Conservation (phyloP, 2,113 vertebrate genomes). For the Lamprologus sp. region DNA sequence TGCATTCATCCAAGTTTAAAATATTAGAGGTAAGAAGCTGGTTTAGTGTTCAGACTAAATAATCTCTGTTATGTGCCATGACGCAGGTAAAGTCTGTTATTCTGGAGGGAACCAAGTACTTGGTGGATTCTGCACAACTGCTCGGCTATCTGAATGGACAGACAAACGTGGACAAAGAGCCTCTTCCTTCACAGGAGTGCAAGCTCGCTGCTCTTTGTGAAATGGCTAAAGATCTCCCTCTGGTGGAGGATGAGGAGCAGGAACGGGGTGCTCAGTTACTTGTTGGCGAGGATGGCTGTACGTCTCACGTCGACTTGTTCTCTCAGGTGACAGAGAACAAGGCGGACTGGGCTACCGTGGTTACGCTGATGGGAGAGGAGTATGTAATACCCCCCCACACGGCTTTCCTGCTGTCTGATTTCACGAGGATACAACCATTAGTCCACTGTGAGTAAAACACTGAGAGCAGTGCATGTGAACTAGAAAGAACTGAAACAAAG, state of each 20-base stretch:
- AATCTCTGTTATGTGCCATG: not conserved
- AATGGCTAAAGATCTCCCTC: constrained; percentile 82
- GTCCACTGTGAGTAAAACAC: constrained; percentile 77
- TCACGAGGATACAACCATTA: constrained; percentile 81
- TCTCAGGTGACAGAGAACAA: constrained; percentile 77
- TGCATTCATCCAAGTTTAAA: not conserved
- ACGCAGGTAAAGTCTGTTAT: constrained; percentile 78
- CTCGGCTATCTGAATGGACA: constrained; percentile 69
- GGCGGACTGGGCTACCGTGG: constrained; percentile 51
- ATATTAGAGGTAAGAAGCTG: rapidly evolving
- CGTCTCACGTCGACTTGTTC: constrained; percentile 75
- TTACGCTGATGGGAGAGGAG: constrained; percentile 81
- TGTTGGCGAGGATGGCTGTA: constrained; percentile 9
- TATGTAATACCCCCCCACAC: constrained; percentile 84
- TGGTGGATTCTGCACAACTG: constrained; percentile 74
- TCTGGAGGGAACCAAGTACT: constrained; percentile 72
- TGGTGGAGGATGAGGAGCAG: constrained; percentile 42
- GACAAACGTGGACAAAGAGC: not conserved
- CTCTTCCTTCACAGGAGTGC: constrained; percentile 48
- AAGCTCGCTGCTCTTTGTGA: constrained; percentile 82
- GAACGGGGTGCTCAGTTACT: constrained; percentile 39
- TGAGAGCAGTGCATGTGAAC: not conserved
- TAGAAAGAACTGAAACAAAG: not conserved
- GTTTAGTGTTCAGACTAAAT: not conserved
- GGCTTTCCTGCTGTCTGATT: constrained; percentile 89